phyloP scores from a whole-genome alignment of 2,888 invertebrate species.

The Tenthredo mesomela region DNA sequence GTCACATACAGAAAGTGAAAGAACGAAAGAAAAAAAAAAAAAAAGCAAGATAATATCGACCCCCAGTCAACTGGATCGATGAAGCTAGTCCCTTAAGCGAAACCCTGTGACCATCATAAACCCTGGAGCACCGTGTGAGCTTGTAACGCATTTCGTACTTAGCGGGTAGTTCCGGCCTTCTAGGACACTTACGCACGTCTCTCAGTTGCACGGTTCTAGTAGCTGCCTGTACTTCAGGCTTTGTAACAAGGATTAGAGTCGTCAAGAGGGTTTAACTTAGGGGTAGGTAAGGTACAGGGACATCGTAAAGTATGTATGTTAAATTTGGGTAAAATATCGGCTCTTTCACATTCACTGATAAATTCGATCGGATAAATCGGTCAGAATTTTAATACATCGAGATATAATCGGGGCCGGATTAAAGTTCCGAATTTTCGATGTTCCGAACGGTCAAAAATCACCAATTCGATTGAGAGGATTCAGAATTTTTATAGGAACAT shows the following conservation, averaged over 20 bases:
- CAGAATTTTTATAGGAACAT: too few species aligned
- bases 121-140: neutral
- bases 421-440: too few species aligned
- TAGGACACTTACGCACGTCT: conserved; percentile 19
- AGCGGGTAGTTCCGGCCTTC: conserved; percentile 28
- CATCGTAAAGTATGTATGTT: neutral
- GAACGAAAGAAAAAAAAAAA: neutral
- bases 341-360: neutral
- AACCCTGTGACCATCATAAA: neutral
- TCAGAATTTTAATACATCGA: too few species aligned
- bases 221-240: conserved; percentile 29
- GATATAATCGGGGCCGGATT: too few species aligned
- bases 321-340: neutral
- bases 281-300: neutral
- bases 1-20: neutral
- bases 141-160: conserved; percentile 2
- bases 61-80: conserved; percentile 15
- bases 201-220: neutral
- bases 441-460: too few species aligned
- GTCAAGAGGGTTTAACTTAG: conserved; percentile 41
- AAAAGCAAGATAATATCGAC: neutral
- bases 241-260: conserved; percentile 37
- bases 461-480: too few species aligned
- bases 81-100: neutral
- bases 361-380: neutral